phyloP scores from a whole-genome alignment of 1,140 invertebrate genomes.

The Drosophila bocqueti region DNA sequence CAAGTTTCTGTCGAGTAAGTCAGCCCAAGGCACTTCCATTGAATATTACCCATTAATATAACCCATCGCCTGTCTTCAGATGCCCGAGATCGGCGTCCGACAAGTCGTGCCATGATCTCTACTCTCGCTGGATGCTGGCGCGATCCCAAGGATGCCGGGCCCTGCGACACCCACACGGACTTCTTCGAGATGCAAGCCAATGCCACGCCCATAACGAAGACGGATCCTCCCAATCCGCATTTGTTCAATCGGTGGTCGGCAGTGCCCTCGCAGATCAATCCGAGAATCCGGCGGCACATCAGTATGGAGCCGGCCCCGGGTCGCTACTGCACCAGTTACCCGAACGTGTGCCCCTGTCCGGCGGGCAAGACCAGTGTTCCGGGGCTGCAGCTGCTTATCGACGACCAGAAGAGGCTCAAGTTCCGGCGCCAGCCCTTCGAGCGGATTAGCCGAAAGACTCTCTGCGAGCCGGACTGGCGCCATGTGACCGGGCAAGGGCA shows the following conservation, averaged over 20 bases:
- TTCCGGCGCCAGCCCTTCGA: constrained; percentile 68
- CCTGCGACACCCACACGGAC: constrained; percentile 50
- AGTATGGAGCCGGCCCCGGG: constrained; percentile 69
- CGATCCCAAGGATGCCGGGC: constrained; percentile 63
- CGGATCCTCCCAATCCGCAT: constrained; percentile 57
- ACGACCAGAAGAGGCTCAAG: constrained; percentile 67
- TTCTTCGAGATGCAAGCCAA: constrained; percentile 14
- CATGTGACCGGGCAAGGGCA: constrained; percentile 64
- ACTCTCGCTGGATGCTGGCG: constrained; percentile 48
- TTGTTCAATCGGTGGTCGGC: constrained; percentile 54
- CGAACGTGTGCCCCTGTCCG: constrained; percentile 55
- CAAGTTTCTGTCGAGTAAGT: constrained; percentile 72
- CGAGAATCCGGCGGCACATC: constrained; percentile 32
- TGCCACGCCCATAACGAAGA: constrained; percentile 18
- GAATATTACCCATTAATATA: not conserved
- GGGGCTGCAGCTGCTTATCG: constrained; percentile 49
- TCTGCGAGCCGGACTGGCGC: constrained; percentile 69
- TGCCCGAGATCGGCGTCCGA: constrained; percentile 64
- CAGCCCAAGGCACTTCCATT: not conserved
- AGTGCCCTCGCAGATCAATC: constrained; percentile 48
- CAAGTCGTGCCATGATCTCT: constrained; percentile 52
- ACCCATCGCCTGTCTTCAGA: constrained; percentile 31
- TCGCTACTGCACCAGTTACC: constrained; percentile 63
- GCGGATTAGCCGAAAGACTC: constrained; percentile 34
- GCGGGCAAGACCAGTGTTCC: constrained; percentile 45